Base-by-base conservation (phyloP, 2,797 vertebrate species). In the Steatocranus sp. region DNA sequence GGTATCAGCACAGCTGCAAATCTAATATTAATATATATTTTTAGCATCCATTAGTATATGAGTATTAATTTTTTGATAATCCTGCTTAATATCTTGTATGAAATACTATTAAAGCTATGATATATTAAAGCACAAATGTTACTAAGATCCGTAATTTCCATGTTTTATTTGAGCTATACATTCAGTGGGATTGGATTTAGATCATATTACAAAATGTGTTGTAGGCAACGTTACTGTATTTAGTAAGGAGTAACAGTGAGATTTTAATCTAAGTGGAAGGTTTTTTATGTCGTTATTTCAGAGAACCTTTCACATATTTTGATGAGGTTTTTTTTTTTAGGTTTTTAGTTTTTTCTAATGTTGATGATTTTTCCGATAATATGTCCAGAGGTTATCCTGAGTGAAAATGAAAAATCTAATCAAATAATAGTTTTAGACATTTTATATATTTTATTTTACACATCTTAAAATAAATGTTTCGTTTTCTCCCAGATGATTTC, bases 241-340 rank as follows among this genome's bases (percentile, higher is more conserved):
- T 3, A 61, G 27, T 66, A 63, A 12, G 34, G 61, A 38, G 61
- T 14, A 66, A 66, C 61, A 38, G 61, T 66, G 2, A 15, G 61
- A 41, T 6, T 0, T 38, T 0, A 68, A 41, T 41, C 2, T 7
- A 25, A 41, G 63, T 1, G 3, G 20, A 68, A 68, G 34, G n/a
- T 66, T 68, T 68, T 63, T 68, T 2, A 11, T 68, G 12, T 68
- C 2, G 2, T 66, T 66, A 23, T 63, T 32, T 38, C 34, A 63
- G 58, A 63, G 54, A 56, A 32, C 9, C 15, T 32, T 32, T 61
- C 17, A 25, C 51, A 27, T 36, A 63, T 63, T 63, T 63, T 61
- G 17, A 34, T 12, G 32, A 12, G 11, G 54, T 1, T 0, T 61
- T n/a, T 54, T 50, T 23, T 6, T 11, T 56, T 0, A 18, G 9